Percentiles rank a stretch among this genome's conserved stretches.
phyloP scores from a whole-genome alignment of 2,888 invertebrate genomes.

The Celastrina argiolus region DNA sequence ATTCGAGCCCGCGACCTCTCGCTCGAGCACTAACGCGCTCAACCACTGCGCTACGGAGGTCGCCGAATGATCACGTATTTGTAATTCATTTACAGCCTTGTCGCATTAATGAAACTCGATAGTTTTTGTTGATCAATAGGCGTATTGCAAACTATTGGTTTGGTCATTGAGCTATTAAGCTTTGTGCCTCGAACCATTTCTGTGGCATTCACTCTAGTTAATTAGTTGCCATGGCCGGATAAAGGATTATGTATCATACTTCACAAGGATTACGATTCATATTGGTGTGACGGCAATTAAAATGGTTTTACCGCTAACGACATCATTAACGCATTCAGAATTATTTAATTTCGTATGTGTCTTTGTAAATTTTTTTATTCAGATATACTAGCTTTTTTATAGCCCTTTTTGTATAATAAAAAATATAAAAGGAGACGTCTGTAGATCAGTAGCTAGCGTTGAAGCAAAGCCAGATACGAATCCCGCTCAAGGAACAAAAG shows the following conservation, averaged over 20 bases:
- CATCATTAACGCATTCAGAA: constrained; percentile 9
- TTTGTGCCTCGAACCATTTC: constrained; percentile 28
- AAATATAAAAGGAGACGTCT: too few species aligned
- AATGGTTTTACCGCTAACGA: constrained; percentile 3
- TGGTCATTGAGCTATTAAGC: constrained; percentile 26
- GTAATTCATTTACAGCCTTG: background rate
- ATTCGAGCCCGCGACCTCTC: too few species aligned
- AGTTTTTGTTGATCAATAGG: constrained; percentile 23
- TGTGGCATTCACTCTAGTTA: constrained; percentile 30
- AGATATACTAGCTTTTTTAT: background rate
- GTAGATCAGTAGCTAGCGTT: too few species aligned
- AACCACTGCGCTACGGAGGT: too few species aligned
- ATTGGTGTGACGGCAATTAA: background rate
- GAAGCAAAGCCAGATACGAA: too few species aligned
- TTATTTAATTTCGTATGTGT: constrained; percentile 10
- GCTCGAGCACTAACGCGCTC: too few species aligned
- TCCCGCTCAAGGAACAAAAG: too few species aligned
- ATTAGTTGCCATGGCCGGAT: constrained; percentile 26
- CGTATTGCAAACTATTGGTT: constrained; percentile 22
- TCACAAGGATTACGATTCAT: background rate
- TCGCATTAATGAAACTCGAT: constrained; percentile 14
- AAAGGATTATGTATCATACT: constrained; percentile 7
- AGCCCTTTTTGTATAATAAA: too few species aligned
- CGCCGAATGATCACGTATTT: too few species aligned
- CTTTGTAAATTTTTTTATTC: background rate